Evolutionary conservation across 2,797 vertebrate genomes (phyloP).

Genomic region (Lacerta agilis): DNA sequence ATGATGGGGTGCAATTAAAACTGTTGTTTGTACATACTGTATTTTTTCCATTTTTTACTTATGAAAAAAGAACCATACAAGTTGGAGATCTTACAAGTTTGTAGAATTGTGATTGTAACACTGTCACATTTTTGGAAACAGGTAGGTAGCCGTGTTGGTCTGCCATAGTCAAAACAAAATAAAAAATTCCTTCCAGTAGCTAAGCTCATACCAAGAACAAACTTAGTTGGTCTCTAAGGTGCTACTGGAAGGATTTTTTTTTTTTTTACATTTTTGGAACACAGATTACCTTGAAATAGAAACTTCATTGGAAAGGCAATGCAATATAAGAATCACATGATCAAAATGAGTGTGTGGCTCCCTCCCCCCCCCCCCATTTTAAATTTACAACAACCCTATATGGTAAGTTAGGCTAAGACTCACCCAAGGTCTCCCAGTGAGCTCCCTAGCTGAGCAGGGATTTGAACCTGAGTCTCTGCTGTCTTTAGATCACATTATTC

Average conservation of each 20-base stretch:
- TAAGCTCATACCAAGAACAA: too few species aligned
- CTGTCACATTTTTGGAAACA: background rate
- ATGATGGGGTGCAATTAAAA: background rate
- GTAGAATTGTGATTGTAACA: background rate
- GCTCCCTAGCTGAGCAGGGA: background rate
- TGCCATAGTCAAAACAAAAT: too few species aligned
- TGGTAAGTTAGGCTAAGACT: background rate
- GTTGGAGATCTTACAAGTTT: background rate
- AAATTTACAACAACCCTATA: background rate
- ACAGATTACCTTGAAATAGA: background rate
- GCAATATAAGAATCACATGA: background rate
- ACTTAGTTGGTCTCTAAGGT: too few species aligned
- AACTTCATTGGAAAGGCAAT: background rate
- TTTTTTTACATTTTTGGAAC: background rate
- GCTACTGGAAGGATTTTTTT: too few species aligned
- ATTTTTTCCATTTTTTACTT: rapidly evolving
- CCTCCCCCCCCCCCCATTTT: background rate
- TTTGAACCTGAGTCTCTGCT: background rate
- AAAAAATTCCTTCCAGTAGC: too few species aligned
- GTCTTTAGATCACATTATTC: background rate
- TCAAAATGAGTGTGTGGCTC: background rate
- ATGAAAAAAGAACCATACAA: background rate
- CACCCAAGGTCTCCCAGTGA: background rate
- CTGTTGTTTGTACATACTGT: background rate
- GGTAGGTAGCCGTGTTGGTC: too few species aligned